phyloP scores from a whole-genome alignment of 2,797 vertebrate genomes.

The Lepilemur septentrionalis region DNA sequence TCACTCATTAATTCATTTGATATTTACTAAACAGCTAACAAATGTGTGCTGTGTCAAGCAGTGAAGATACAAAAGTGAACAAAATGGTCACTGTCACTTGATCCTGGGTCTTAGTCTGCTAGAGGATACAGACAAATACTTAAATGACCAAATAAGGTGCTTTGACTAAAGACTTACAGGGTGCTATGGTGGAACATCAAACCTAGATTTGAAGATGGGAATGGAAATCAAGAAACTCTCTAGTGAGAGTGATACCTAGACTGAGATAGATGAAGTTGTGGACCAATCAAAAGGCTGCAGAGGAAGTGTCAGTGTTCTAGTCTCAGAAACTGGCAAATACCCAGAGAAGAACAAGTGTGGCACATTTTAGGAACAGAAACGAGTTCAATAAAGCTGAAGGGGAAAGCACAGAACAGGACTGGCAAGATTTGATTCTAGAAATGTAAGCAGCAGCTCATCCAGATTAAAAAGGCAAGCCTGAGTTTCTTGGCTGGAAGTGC shows the following conservation, averaged over 20 bases:
- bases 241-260: not conserved
- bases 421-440: not conserved
- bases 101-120: not conserved
- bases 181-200: not conserved
- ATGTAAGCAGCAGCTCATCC: not conserved
- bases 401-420: not conserved
- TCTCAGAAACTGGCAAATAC: not conserved
- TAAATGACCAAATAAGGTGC: not conserved
- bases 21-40: not conserved
- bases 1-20: not conserved
- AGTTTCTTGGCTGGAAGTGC: not conserved
- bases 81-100: not conserved
- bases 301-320: not conserved
- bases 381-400: not conserved
- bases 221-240: too few species aligned
- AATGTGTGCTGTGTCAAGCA: not conserved
- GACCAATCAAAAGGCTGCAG: not conserved
- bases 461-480: not conserved
- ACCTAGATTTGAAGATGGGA: not conserved
- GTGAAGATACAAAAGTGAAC: not conserved
- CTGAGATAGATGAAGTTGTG: not conserved
- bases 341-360: not conserved
- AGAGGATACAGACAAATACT: not conserved
- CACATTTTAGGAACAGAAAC: not conserved
- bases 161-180: not conserved